Evolutionary conservation across 2,888 invertebrate species (phyloP).

Genomic region (Philopedon plagiatum): DNA sequence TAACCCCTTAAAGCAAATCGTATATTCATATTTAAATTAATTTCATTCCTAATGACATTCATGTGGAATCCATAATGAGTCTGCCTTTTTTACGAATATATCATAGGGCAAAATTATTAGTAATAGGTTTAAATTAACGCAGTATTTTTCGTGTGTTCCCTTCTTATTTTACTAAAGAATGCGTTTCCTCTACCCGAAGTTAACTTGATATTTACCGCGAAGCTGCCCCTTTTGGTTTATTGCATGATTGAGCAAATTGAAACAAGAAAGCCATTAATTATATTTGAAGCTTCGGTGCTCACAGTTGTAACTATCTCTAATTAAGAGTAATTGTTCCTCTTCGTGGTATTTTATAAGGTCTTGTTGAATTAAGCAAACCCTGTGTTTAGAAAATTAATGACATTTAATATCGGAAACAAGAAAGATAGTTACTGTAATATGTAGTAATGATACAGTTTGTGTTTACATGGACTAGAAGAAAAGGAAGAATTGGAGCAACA

Average conservation of each 20-base stretch:
- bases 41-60: too few species aligned
- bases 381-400: neutral
- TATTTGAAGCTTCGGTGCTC: conserved; percentile 12
- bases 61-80: too few species aligned
- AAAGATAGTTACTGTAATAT: neutral
- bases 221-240: conserved; percentile 13
- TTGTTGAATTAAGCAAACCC: neutral
- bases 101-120: too few species aligned
- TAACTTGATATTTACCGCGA: conserved; percentile 2
- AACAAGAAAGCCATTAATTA: conserved; percentile 24
- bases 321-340: conserved; percentile 10
- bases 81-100: too few species aligned
- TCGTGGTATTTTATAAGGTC: neutral
- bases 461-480: neutral
- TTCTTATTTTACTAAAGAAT: too few species aligned
- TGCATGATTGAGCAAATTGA: conserved; percentile 17
- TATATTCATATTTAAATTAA: too few species aligned
- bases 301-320: conserved; percentile 6
- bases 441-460: neutral
- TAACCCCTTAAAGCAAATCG: too few species aligned
- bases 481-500: too few species aligned
- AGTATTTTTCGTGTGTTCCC: too few species aligned
- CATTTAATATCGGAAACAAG: neutral
- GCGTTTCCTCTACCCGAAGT: neutral
- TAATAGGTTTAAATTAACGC: too few species aligned